A percentile compares a stretch with the other conserved stretches of the same genome.
These are phyloP conservation scores for Tuta absoluta DNA, from an alignment of 2,888 invertebrate species.

Conservation along the genomic window DNA sequence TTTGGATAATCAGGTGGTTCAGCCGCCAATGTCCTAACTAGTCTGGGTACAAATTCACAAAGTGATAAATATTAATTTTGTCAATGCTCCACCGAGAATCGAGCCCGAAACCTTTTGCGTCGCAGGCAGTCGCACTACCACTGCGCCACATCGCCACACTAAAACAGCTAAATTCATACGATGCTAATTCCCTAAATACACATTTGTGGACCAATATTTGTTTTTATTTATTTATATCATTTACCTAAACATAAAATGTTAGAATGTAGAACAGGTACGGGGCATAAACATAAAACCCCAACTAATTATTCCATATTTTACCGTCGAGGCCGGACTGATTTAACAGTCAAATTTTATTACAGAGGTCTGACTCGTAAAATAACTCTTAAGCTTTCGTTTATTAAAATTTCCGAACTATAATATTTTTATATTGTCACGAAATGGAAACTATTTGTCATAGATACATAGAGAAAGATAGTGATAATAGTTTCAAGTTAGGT, in stretches of 20 bases:
- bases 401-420: conserved; percentile 7
- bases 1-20: too few relatives aligned
- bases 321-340: conserved; percentile 16
- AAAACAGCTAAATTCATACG: too few relatives aligned
- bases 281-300: conserved; percentile 13
- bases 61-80: too few relatives aligned
- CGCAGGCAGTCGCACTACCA: too few relatives aligned
- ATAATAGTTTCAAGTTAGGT: neutral
- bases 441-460: neutral
- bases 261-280: neutral
- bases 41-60: too few relatives aligned
- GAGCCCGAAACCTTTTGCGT: too few relatives aligned
- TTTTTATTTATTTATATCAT: too few relatives aligned
- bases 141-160: too few relatives aligned
- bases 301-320: conserved; percentile 22
- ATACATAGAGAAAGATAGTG: neutral
- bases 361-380: conserved; percentile 25
- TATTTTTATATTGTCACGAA: neutral
- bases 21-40: too few relatives aligned
- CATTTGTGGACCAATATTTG: too few relatives aligned
- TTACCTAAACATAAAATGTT: neutral
- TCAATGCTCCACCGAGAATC: too few relatives aligned
- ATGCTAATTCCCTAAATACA: too few relatives aligned
- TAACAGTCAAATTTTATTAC: conserved; percentile 23
- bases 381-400: conserved; percentile 19